A percentile compares a stretch with the other conserved stretches of the same genome.
Evolutionary conservation across 2,888 invertebrate species (phyloP).

Genomic region (Aromia moschata): DNA sequence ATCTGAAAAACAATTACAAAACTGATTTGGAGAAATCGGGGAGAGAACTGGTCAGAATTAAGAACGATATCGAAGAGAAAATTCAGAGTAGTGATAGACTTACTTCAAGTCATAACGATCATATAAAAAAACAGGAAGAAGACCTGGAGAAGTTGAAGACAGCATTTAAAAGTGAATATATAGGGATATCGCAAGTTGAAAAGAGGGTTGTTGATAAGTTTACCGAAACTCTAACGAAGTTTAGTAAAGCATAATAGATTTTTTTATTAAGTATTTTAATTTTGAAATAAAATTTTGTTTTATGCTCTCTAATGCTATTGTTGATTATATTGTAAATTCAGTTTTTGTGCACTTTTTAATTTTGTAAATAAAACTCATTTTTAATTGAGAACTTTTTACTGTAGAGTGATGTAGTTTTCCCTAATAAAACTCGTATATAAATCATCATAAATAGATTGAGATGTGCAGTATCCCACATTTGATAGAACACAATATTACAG

Average conservation of each 20-base stretch:
- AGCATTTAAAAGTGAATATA: slow-evolving; percentile 1
- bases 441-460: too few species aligned
- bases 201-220: slow-evolving; percentile 8
- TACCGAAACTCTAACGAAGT: background rate
- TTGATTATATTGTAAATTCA: too few species aligned
- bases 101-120: background rate
- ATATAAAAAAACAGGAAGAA: slow-evolving; percentile 9
- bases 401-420: too few species aligned
- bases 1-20: background rate
- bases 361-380: too few species aligned
- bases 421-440: too few species aligned
- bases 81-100: background rate
- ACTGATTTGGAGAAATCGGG: background rate
- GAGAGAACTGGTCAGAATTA: background rate
- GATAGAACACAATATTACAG: too few species aligned
- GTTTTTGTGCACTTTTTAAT: too few species aligned
- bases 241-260: background rate
- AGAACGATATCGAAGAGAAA: background rate
- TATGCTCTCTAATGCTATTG: too few species aligned
- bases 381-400: too few species aligned
- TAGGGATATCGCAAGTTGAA: slow-evolving; percentile 7
- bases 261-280: too few species aligned
- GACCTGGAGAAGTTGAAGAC: slow-evolving; percentile 5
- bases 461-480: too few species aligned
- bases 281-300: too few species aligned